phyloP scores from a whole-genome alignment of 2,888 invertebrate species.

The Melanargia galathea region DNA sequence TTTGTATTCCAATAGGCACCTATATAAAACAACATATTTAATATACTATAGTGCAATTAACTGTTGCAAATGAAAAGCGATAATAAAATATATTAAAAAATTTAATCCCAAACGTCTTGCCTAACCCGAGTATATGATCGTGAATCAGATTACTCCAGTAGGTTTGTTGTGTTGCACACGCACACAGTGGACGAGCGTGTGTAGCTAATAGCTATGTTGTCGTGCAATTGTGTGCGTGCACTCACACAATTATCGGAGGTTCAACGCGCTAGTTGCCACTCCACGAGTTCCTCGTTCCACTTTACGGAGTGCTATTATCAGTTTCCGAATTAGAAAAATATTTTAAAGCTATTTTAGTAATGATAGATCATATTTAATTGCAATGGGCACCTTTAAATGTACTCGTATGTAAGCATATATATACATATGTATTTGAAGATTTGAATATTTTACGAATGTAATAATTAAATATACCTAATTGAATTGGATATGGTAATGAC shows the following conservation, averaged over 20 bases:
- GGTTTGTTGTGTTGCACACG: constrained; percentile 42
- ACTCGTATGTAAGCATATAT: not conserved
- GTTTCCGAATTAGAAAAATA: constrained; percentile 56
- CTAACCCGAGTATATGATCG: constrained; percentile 43
- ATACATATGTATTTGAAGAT: not conserved
- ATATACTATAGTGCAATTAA: constrained; percentile 10
- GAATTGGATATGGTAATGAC: not conserved
- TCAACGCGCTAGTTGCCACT: constrained; percentile 79
- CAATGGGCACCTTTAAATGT: too few species aligned
- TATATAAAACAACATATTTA: not conserved
- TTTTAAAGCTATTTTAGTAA: constrained; percentile 15
- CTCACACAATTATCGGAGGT: constrained; percentile 64
- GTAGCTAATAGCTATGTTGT: constrained; percentile 35
- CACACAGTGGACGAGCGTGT: constrained; percentile 42
- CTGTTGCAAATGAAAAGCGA: constrained; percentile 21
- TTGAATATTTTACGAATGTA: not conserved
- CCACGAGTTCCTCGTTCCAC: constrained; percentile 82
- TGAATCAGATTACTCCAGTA: constrained; percentile 65
- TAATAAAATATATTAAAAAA: constrained; percentile 26
- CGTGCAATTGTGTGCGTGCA: constrained; percentile 48
- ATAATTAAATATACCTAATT: not conserved
- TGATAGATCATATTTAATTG: constrained; percentile 5
- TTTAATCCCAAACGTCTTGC: constrained; percentile 31
- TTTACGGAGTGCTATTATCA: constrained; percentile 81
- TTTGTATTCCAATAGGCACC: not conserved